These are phyloP conservation scores for Danio kyathit DNA, from an alignment of 2,797 vertebrate genomes.

Conservation along the genomic window DNA sequence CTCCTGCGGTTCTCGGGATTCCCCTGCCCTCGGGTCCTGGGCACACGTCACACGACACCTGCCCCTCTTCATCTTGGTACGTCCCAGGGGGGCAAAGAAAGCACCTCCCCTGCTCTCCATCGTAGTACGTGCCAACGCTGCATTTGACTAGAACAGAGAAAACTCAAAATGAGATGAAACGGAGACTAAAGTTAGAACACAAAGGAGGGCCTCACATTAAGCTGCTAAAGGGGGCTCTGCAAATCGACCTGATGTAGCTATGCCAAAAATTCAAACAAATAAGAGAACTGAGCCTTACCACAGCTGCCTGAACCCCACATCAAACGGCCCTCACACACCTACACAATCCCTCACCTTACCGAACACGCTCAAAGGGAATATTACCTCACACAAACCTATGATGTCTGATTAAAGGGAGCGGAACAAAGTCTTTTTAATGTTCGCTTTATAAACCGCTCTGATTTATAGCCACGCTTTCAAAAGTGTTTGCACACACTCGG, in stretches of 20 bases:
- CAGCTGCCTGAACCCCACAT: conserved; percentile 67
- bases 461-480: conserved; percentile 50
- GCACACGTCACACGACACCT: conserved; percentile 86
- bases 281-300: conserved; percentile 54
- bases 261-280: conserved; percentile 64
- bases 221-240: conserved; percentile 57
- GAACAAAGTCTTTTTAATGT: conserved; percentile 62
- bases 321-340: conserved; percentile 67
- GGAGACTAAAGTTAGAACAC: conserved; percentile 2
- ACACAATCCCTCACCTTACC: conserved; percentile 68
- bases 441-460: conserved; percentile 66
- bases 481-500: conserved; percentile 18
- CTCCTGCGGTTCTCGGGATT: conserved; percentile 77
- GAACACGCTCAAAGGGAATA: conserved; percentile 72
- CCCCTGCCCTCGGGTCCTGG: conserved; percentile 80
- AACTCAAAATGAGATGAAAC: conserved; percentile 37
- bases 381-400: conserved; percentile 72
- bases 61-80: conserved; percentile 88
- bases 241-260: conserved; percentile 58
- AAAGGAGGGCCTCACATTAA: conserved; percentile 37
- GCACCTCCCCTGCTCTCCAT: conserved; percentile 83
- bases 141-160: conserved; percentile 82
- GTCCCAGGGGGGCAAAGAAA: conserved; percentile 84
- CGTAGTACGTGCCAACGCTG: conserved; percentile 79
- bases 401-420: conserved; percentile 78